phyloP scores from a whole-genome alignment of 2,113 vertebrate genomes.

The Grallaria varia region DNA sequence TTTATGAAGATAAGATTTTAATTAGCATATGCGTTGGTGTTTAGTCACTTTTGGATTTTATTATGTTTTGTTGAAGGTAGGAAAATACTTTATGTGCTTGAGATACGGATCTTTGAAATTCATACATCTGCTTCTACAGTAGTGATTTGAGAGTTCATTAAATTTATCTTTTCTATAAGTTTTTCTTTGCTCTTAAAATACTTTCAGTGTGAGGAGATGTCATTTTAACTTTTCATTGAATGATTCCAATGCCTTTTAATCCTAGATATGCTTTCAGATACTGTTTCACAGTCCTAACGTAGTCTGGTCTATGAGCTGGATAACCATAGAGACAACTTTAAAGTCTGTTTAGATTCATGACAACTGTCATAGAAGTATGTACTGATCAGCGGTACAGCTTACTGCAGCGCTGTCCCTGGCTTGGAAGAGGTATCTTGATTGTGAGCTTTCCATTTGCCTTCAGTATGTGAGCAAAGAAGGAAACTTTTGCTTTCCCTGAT shows the following conservation, averaged over 20 bases:
- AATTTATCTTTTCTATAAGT: background rate
- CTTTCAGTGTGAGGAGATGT: background rate
- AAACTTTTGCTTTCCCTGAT: background rate
- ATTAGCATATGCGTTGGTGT: background rate
- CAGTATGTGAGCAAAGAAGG: background rate
- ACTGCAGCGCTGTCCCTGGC: background rate
- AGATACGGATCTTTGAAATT: background rate
- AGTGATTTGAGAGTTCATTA: background rate
- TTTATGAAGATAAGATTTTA: background rate
- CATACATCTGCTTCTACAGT: fast-evolving
- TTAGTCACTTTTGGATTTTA: background rate
- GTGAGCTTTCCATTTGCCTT: background rate
- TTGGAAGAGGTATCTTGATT: background rate
- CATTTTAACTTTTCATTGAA: background rate
- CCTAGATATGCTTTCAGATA: background rate
- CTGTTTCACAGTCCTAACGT: background rate
- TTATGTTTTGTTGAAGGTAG: background rate
- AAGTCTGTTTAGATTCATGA: background rate
- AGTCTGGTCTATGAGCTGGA: background rate
- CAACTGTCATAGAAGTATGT: background rate
- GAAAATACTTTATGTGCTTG: background rate
- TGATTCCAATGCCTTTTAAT: background rate
- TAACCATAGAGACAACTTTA: background rate
- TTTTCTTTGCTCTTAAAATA: background rate
- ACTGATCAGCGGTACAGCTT: background rate